Conservation (phyloP, 1,140 invertebrate species). For the Berghia stephanieae region DNA sequence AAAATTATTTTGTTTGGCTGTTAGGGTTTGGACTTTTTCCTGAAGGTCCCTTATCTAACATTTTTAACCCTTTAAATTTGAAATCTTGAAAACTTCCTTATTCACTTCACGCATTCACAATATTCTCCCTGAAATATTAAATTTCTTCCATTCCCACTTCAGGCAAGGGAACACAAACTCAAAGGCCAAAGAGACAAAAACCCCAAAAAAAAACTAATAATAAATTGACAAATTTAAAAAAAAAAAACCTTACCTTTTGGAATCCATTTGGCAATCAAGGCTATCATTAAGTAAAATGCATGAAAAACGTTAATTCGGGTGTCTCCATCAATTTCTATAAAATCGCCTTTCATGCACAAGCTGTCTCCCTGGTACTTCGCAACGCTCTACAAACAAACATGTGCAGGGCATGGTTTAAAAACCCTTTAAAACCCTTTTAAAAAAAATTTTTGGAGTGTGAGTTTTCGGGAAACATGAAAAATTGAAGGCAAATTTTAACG, state of each 20-base stretch:
- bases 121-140: conserved; percentile 88
- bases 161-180: no score
- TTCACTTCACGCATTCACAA: conserved; percentile 94
- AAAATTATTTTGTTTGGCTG: no score
- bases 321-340: conserved; percentile 87
- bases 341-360: conserved; percentile 88
- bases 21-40: no score
- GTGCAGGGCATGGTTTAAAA: no score
- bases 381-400: conserved; percentile 74
- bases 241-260: conserved; percentile 47
- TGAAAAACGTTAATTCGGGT: conserved; percentile 88
- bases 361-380: conserved; percentile 78
- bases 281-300: conserved; percentile 93
- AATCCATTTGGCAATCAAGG: conserved; percentile 80
- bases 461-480: no score
- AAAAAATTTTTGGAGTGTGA: no score
- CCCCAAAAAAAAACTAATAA: background rate
- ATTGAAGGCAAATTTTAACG: no score
- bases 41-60: no score
- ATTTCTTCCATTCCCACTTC: conserved; percentile 81
- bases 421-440: no score
- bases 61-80: no score
- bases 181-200: no score
- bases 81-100: conserved; percentile 94
- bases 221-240: background rate